Percentiles rank a stretch among this genome's conserved stretches.
Evolutionary conservation across 2,888 invertebrate species (phyloP).

Genomic region (Yponomeuta evonymella): DNA sequence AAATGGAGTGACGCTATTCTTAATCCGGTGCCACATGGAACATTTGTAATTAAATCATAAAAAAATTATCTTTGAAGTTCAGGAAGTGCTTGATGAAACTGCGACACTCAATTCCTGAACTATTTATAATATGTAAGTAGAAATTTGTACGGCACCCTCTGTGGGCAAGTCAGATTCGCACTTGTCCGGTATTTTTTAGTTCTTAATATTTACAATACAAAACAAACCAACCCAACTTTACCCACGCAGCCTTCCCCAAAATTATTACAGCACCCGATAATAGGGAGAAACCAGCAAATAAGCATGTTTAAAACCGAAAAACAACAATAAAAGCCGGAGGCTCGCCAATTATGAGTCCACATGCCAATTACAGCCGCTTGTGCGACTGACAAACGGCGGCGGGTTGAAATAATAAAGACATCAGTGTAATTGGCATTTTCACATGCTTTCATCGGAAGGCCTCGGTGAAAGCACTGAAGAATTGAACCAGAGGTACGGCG

Average conservation of each 20-base stretch:
- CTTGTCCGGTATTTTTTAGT: too few relatives aligned
- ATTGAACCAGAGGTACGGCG: background rate
- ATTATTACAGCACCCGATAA: background rate
- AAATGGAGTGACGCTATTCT: too few relatives aligned
- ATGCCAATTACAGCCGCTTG: constrained; percentile 4
- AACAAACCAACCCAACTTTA: background rate
- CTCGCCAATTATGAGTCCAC: background rate
- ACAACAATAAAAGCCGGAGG: background rate
- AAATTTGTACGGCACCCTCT: too few relatives aligned
- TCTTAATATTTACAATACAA: background rate
- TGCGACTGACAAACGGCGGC: constrained; percentile 5
- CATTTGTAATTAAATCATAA: too few relatives aligned
- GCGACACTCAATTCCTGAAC: too few relatives aligned
- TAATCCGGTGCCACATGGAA: too few relatives aligned
- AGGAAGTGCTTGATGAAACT: too few relatives aligned
- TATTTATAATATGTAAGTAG: too few relatives aligned
- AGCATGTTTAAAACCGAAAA: background rate
- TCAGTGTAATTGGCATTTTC: constrained; percentile 17
- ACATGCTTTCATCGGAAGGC: constrained; percentile 8
- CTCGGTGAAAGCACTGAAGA: background rate
- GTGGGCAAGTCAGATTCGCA: too few relatives aligned
- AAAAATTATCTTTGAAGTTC: too few relatives aligned
- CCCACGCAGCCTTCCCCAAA: too few relatives aligned
- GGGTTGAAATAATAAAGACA: constrained; percentile 16
- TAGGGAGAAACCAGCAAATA: background rate